Conservation (phyloP, 2,888 invertebrate species). For the Chymomyza amoena region DNA sequence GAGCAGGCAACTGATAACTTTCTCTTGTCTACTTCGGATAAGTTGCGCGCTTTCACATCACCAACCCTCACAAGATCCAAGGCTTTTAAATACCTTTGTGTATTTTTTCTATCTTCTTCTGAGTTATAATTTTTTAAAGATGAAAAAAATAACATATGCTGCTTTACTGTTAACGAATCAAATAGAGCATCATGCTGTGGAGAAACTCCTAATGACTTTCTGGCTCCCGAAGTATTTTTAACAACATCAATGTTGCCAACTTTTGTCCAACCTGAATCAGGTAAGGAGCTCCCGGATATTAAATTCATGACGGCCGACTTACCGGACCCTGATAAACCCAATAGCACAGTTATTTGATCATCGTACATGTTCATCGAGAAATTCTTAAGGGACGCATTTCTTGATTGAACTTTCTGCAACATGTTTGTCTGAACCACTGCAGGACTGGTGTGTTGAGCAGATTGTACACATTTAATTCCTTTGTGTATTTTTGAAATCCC, state of each 20-base stretch:
- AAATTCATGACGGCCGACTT: conserved; percentile 96
- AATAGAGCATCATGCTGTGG: conserved; percentile 92
- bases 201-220: conserved; percentile 86
- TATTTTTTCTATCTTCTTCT: conserved; percentile 80
- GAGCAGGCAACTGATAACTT: conserved; percentile 87
- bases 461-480: background rate
- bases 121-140: conserved; percentile 83
- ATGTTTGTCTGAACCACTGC: conserved; percentile 81
- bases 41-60: conserved; percentile 80
- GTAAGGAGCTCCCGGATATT: conserved; percentile 87
- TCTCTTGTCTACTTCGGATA: conserved; percentile 88
- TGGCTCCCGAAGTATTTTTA: conserved; percentile 82
- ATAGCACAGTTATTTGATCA: conserved; percentile 90
- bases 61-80: conserved; percentile 84
- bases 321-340: conserved; percentile 90
- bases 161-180: conserved; percentile 87
- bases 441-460: conserved; percentile 2
- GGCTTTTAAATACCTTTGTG: conserved; percentile 82
- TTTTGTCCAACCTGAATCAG: conserved; percentile 84
- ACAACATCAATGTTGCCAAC: conserved; percentile 85
- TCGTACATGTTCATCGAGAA: conserved; percentile 89
- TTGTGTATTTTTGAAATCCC: conserved; percentile 21
- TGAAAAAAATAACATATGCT: conserved; percentile 90
- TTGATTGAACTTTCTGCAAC: conserved; percentile 82
- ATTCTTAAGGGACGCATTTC: conserved; percentile 82